Evolutionary conservation across 35 echinoderm and acorn worm genomes (phyloP), one percentile per base, ranked within the genome.

Genomic region (Hemicentrotus pulcherrimus): DNA sequence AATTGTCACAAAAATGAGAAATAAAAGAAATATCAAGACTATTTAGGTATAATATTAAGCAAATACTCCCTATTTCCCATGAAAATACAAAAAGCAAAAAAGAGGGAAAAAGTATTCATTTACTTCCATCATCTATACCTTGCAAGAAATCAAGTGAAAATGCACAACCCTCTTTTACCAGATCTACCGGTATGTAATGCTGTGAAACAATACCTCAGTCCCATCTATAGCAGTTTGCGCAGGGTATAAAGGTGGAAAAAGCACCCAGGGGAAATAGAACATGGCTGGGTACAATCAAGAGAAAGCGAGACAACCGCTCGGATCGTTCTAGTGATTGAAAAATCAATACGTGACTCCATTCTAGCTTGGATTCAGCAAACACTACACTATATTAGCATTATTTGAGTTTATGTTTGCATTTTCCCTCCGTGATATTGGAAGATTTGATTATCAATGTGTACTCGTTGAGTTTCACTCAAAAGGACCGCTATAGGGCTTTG

Each of bases 381-480:
- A 78, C 65, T 78, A 78, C 65, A 78, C 65, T n/a, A 78, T 78
- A 78, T 78, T 78, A 78, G 15, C 65, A 78, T 78, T 78, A 78
- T 78, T 78, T 78, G 65, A 78, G 65, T 78, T 78, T 78, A 78
- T 78, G 65, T 78, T 78, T 78, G 65, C 65, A 78, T 78, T 78
- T 78, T 78, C 65, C 65, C 65, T 78, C 22, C 18, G 65, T 78
- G 65, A 78, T 78, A 78, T 78, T 78, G 65, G 65, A 78, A 28
- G 65, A 78, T 78, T 78, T 78, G 22, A 78, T 78, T 78, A 78
- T 78, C 65, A 78, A 78, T 78, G 65, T 78, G 65, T 78, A 78
- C 65, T 78, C 65, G 6, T n/a, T n/a, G 65, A 78, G 1, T 78
- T 78, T 78, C 65, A 78, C n/a, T 78, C 65, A 78, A 78, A 78